phyloP scores from a whole-genome alignment of 2,797 vertebrate species.

The Syndactyla subalaris region DNA sequence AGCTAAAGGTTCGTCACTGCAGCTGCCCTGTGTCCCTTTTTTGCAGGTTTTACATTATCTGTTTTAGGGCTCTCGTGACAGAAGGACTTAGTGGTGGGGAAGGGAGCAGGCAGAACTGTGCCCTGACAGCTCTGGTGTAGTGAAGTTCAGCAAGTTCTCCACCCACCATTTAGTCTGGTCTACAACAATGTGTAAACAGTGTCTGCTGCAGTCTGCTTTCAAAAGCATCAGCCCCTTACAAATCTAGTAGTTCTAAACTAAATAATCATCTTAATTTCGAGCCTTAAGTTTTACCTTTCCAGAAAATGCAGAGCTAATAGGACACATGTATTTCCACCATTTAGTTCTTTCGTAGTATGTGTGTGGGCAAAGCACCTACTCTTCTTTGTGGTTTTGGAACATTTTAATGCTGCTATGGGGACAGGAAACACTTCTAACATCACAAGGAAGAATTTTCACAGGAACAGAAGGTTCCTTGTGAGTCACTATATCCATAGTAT shows the following conservation, averaged over 20 bases:
- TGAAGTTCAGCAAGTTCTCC: neutral
- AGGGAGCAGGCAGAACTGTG: neutral
- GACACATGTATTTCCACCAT: neutral
- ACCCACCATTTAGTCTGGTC: neutral
- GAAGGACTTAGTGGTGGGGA: neutral
- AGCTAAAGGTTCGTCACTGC: neutral
- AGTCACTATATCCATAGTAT: neutral
- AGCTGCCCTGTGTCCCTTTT: neutral
- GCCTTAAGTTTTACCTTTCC: neutral
- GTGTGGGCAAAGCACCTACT: neutral
- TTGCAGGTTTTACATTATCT: neutral
- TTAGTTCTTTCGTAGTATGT: neutral
- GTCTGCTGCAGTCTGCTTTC: neutral
- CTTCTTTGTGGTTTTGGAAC: neutral
- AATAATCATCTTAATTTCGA: neutral
- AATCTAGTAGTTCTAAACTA: neutral
- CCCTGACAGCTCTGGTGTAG: neutral
- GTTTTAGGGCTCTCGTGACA: neutral
- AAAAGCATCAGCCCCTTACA: neutral
- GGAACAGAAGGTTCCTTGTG: slow-evolving; percentile 21
- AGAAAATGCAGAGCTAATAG: neutral
- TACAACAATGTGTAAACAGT: neutral
- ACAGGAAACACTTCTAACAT: slow-evolving; percentile 36
- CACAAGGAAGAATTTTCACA: slow-evolving; percentile 1
- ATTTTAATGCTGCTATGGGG: neutral